phyloP scores from a whole-genome alignment of 64 coral and sea anemone species.

The Stichodactyla helianthus region DNA sequence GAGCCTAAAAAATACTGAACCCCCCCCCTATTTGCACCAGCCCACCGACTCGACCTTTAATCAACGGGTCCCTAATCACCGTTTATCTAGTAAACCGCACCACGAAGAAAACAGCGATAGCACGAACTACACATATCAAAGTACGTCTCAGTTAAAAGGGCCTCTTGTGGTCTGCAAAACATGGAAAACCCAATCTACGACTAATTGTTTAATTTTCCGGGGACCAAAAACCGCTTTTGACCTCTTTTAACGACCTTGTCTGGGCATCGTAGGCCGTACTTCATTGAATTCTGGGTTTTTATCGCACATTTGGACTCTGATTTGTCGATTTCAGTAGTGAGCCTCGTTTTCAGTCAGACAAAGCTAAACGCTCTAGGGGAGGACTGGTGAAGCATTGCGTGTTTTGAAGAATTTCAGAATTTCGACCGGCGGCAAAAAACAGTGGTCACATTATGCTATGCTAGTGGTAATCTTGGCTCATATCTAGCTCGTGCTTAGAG shows the following conservation, averaged over 20 bases:
- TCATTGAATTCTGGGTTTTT: background rate
- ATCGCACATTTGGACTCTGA: background rate
- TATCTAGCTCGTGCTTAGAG: conserved; percentile 4
- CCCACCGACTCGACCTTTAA: too few relatives aligned
- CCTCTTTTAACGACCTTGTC: background rate
- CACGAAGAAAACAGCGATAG: background rate
- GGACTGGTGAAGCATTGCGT: background rate
- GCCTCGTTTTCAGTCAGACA: conserved; percentile 7
- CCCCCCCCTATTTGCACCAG: too few relatives aligned
- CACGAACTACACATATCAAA: background rate
- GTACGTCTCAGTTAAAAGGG: background rate
- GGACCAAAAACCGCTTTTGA: background rate
- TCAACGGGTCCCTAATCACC: background rate
- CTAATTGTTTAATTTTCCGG: conserved; percentile 13
- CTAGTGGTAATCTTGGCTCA: background rate
- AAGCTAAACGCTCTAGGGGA: background rate
- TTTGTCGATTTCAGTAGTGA: background rate
- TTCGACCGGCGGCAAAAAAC: conserved; percentile 17
- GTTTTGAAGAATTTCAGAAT: background rate
- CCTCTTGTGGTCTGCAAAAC: conserved; percentile 16
- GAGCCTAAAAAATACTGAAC: too few relatives aligned
- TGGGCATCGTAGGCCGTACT: background rate
- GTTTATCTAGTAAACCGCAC: background rate
- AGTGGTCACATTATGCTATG: conserved; percentile 18
- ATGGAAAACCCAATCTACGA: background rate